Percentiles rank a stretch among this genome's conserved stretches.
phyloP scores from a whole-genome alignment of 2,888 invertebrate genomes.

The Thumatha senex region DNA sequence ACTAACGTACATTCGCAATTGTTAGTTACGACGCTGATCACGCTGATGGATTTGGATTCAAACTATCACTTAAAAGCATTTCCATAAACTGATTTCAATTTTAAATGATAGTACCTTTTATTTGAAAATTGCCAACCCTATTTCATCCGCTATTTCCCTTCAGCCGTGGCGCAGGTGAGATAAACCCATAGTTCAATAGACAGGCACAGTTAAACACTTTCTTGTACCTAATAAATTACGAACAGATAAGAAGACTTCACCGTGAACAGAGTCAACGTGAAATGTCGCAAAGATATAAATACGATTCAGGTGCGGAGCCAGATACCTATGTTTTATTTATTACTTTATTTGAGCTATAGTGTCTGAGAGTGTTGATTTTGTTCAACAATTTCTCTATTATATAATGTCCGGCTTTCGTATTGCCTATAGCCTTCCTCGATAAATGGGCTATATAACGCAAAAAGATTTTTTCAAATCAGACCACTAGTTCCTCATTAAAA shows the following conservation, averaged over 20 bases:
- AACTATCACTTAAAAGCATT: too few relatives aligned
- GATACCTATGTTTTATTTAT: neutral
- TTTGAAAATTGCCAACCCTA: conserved; percentile 14
- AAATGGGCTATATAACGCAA: too few relatives aligned
- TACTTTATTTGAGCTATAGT: neutral
- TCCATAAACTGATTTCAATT: too few relatives aligned
- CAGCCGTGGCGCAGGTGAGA: conserved; percentile 35
- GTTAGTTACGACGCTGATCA: too few relatives aligned
- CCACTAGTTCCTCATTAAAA: too few relatives aligned
- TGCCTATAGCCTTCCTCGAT: too few relatives aligned
- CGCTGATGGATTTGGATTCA: too few relatives aligned
- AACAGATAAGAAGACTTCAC: conserved; percentile 6
- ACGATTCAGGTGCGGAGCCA: neutral
- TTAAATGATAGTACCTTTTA: too few relatives aligned
- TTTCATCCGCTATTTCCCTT: neutral
- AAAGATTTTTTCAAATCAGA: too few relatives aligned
- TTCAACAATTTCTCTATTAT: neutral
- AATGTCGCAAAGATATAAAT: neutral
- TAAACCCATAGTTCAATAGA: conserved; percentile 36
- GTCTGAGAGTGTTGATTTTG: neutral
- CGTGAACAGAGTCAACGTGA: neutral
- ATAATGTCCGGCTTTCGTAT: too few relatives aligned
- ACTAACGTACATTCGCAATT: too few relatives aligned
- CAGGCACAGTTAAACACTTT: conserved; percentile 30
- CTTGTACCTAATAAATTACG: conserved; percentile 29